Percentiles rank a stretch among this genome's conserved stretches.
Conservation (phyloP, 2,888 invertebrate genomes). For the Idaea biselata region DNA sequence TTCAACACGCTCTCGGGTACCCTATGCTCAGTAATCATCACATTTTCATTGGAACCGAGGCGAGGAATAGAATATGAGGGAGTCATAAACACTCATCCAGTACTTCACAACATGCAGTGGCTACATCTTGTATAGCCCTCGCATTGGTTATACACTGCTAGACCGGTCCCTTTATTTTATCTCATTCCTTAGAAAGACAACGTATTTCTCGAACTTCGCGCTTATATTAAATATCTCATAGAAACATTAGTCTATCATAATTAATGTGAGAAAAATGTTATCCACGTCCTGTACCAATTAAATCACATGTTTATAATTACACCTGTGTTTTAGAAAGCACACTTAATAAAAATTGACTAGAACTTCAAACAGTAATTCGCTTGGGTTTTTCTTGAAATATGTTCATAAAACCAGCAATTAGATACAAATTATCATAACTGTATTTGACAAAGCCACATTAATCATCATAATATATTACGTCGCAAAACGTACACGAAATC, state of each 20-base stretch:
- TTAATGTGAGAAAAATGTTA: neutral
- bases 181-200: neutral
- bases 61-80: too few species aligned
- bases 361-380: neutral
- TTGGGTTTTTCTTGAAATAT: neutral
- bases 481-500: neutral
- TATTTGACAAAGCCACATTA: neutral
- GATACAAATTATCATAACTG: neutral
- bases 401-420: neutral
- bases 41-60: too few species aligned
- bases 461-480: constrained; percentile 13
- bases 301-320: neutral
- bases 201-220: neutral
- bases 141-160: too few species aligned
- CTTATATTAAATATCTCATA: neutral
- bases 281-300: neutral
- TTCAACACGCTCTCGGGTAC: too few species aligned
- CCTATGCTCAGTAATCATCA: too few species aligned
- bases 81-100: constrained; percentile 28
- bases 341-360: neutral
- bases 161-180: neutral
- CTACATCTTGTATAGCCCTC: too few species aligned
- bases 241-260: neutral
- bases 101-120: too few species aligned
- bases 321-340: neutral